A percentile compares a stretch with the other conserved stretches of the same genome.
Evolutionary conservation across 2,888 invertebrate species (phyloP).

Genomic region (Ecliptopera silaceata): DNA sequence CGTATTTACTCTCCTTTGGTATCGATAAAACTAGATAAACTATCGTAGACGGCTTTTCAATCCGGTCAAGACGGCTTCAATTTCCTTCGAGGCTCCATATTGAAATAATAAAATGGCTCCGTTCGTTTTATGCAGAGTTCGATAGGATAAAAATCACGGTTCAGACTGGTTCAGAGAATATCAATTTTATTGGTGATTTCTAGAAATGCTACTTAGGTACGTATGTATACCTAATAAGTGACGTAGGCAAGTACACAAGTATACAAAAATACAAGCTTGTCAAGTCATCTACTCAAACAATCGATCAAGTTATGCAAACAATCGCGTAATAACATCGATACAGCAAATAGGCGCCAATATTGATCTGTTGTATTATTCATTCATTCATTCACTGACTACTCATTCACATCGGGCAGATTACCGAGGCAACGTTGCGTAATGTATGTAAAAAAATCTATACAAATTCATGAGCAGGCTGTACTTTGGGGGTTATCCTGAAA

Average conservation of each 20-base stretch:
- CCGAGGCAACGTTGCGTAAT: constrained; percentile 21
- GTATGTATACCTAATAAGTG: no score
- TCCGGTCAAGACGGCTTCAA: not conserved
- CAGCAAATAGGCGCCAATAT: constrained; percentile 11
- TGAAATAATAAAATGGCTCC: no score
- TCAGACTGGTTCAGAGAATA: no score
- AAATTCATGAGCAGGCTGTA: constrained; percentile 32
- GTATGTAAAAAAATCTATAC: constrained; percentile 30
- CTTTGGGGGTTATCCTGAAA: constrained; percentile 19
- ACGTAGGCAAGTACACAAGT: no score
- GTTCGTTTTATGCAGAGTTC: no score
- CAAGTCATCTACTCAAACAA: no score
- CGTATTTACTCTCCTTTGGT: no score
- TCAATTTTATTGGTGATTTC: no score
- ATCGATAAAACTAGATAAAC: not conserved
- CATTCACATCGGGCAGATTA: constrained; percentile 20
- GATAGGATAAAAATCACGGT: no score
- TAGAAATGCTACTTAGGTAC: no score
- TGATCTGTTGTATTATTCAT: constrained; percentile 21
- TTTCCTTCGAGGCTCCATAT: not conserved
- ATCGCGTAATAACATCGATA: constrained; percentile 9
- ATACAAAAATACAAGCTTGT: no score
- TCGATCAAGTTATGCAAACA: constrained; percentile 1
- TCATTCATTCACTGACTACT: constrained; percentile 13
- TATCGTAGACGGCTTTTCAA: not conserved